These are phyloP conservation scores for Anaspis maculata DNA, from an alignment of 2,888 invertebrate genomes.

Conservation along the genomic window DNA sequence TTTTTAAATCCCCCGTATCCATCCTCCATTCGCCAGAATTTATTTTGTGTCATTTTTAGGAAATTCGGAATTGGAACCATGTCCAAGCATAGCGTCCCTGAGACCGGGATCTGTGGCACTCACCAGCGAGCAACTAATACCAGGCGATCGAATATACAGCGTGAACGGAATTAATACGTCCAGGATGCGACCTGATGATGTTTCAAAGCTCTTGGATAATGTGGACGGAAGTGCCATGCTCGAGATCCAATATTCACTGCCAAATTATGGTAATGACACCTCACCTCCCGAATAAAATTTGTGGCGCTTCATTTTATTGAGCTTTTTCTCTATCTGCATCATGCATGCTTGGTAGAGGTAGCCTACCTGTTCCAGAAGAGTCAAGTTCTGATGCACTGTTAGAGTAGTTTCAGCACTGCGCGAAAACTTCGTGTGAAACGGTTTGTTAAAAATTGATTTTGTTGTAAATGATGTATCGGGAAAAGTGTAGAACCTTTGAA, in stretches of 20 bases:
- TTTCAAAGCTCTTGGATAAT: constrained; percentile 64
- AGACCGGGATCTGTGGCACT: constrained; percentile 62
- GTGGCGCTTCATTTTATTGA: too few species aligned
- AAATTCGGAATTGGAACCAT: constrained; percentile 58
- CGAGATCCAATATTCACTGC: constrained; percentile 77
- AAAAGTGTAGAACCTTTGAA: too few species aligned
- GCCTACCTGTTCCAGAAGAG: too few species aligned
- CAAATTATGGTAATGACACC: constrained; percentile 61
- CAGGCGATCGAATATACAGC: constrained; percentile 72
- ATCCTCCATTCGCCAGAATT: too few species aligned
- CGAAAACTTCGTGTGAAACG: too few species aligned
- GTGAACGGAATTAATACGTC: constrained; percentile 75
- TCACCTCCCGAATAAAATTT: neutral
- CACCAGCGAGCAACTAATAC: constrained; percentile 67
- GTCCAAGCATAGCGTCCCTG: constrained; percentile 58
- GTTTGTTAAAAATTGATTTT: too few species aligned
- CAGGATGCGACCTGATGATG: constrained; percentile 68
- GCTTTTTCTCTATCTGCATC: neutral
- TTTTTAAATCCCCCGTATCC: too few species aligned
- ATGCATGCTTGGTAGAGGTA: too few species aligned
- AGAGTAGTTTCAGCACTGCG: too few species aligned
- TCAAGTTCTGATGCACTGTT: too few species aligned
- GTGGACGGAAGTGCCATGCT: constrained; percentile 68
- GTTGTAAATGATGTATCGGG: too few species aligned
- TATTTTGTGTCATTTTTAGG: too few species aligned